phyloP scores from a whole-genome alignment of 2,113 vertebrate species.

The Nothoprocta pentlandii region DNA sequence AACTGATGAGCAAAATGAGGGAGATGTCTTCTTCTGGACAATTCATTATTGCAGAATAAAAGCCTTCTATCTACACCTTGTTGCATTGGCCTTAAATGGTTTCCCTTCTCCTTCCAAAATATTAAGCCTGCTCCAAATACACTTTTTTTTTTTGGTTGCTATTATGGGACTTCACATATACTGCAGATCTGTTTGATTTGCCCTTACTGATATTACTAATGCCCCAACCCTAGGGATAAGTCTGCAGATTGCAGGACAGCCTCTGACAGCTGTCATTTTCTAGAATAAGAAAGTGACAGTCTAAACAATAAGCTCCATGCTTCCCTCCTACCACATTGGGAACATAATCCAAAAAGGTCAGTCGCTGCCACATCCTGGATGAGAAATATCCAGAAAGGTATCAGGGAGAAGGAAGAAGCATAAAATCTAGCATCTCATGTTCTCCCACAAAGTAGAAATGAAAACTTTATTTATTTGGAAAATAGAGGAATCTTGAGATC shows the following conservation, averaged over 20 bases:
- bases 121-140: not conserved
- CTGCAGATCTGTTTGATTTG: not conserved
- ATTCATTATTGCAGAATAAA: not conserved
- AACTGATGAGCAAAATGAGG: not conserved
- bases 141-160: not conserved
- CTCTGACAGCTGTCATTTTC: not conserved
- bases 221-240: accelerated
- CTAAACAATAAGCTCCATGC: not conserved
- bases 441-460: not conserved
- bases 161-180: not conserved
- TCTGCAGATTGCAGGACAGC: not conserved
- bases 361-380: not conserved
- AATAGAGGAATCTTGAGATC: not conserved
- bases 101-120: not conserved
- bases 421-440: not conserved
- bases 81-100: not conserved
- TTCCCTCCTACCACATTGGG: not conserved
- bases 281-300: not conserved
- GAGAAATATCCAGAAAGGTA: not conserved
- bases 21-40: not conserved
- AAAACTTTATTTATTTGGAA: not conserved
- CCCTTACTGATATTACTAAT: not conserved
- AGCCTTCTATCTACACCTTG: not conserved
- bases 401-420: accelerated
- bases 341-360: not conserved